Evolutionary conservation across 2,797 vertebrate genomes (phyloP), one percentile per base, ranked within the genome.

Genomic region (Triplophysa yarkandensis): DNA sequence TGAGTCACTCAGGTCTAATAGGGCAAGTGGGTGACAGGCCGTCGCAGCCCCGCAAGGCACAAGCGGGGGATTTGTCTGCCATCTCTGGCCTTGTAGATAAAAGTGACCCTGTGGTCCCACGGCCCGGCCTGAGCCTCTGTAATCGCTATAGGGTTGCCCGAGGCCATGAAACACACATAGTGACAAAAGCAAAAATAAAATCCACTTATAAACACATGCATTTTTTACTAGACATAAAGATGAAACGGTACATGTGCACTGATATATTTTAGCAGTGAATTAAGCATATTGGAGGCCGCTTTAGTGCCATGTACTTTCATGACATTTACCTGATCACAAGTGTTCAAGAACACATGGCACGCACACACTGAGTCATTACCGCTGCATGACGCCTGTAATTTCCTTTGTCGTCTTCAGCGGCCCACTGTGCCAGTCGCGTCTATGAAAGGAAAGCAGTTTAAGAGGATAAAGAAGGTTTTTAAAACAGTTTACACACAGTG

Each of bases 31-130:
- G 69, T 82, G 82, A 71, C 78, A 71, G 81, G 61, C 61, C 70
- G 81, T 78, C 75, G 60, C 80, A 74, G 39, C 77, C 62, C 39
- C 34, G 61, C 28, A 30, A 55, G 52, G 58, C 30, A 19, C 1
- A 23, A 68, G 64, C 34, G 25, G 62, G 70, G 79, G 65, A 80
- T 77, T 82, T 44, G 50, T 76, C 76, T 72, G 62, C 79, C 79
- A 72, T 82, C 83, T 84, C 80, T 88, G 81, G 71, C 77, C 69
- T 79, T 70, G 81, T 82, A 78, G 79, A 77, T 66, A 79, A 86
- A 81, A 74, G 76, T 75, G 61, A 74, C 27, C 68, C 75, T 82
- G 76, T 54, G 81, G 81, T 78, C 84, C 82, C 79, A 80, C 83
- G 81, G 84, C 74, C 76, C 83, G 71, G 80, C 63, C 81, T 71